phyloP scores from a whole-genome alignment of 2,797 vertebrate species.

The Cyclura pinguis region DNA sequence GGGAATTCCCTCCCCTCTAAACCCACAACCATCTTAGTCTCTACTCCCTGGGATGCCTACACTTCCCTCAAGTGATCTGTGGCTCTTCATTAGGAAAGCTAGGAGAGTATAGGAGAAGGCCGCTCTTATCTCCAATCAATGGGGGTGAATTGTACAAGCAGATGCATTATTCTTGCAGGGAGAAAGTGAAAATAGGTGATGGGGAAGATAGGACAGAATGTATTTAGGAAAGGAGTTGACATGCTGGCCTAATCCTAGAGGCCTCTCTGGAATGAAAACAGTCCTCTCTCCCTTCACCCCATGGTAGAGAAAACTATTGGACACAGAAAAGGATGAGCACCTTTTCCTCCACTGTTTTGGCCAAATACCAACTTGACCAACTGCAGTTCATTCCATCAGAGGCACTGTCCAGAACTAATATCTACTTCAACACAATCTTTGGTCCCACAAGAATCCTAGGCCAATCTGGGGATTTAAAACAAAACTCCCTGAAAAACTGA shows the following conservation, averaged over 20 bases:
- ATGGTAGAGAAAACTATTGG: background rate
- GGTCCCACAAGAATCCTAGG: background rate
- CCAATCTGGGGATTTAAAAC: background rate
- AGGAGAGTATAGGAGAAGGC: background rate
- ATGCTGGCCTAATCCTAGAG: background rate
- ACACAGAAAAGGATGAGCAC: too few relatives aligned
- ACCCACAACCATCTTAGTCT: background rate
- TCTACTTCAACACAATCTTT: background rate
- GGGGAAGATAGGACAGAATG: background rate
- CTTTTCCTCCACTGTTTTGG: background rate
- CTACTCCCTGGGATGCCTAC: background rate
- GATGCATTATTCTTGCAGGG: background rate
- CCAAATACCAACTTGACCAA: background rate
- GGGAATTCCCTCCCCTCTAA: too few relatives aligned
- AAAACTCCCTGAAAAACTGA: background rate
- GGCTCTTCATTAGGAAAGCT: background rate
- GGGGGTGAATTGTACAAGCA: background rate
- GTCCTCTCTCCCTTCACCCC: background rate
- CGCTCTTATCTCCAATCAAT: background rate
- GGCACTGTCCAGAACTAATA: background rate
- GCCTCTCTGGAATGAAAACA: background rate
- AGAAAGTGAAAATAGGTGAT: background rate
- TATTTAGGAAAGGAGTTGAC: background rate
- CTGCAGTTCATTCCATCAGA: too few relatives aligned
- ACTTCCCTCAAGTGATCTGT: background rate